These are phyloP conservation scores for Cremastobaeus sp. DNA, from an alignment of 2,888 invertebrate genomes.

Conservation along the genomic window DNA sequence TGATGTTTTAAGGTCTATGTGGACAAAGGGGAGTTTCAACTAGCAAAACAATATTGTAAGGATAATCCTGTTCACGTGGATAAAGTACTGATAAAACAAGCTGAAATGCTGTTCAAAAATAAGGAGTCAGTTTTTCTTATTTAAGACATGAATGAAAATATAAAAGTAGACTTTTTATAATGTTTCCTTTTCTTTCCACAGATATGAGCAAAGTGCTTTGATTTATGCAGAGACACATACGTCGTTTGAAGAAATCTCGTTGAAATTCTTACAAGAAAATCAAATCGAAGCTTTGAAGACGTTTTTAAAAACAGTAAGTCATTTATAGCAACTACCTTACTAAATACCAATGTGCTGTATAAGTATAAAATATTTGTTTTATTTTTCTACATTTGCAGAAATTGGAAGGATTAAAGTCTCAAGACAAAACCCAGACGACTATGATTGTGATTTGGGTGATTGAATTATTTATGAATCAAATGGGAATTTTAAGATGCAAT, in stretches of 20 bases:
- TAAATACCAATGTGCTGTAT: too few relatives aligned
- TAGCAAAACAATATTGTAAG: conserved; percentile 90
- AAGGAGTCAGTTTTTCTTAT: conserved; percentile 80
- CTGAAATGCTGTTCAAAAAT: conserved; percentile 89
- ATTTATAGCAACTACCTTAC: neutral
- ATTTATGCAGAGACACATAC: conserved; percentile 93
- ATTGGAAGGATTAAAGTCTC: conserved; percentile 84
- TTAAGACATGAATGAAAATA: neutral
- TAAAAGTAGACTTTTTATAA: neutral
- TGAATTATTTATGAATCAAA: conserved; percentile 92
- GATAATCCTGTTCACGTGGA: conserved; percentile 90
- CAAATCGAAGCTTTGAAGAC: conserved; percentile 92
- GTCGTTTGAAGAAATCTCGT: conserved; percentile 95
- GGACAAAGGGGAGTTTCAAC: conserved; percentile 89
- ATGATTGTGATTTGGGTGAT: conserved; percentile 97
- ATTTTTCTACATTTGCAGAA: conserved; percentile 79
- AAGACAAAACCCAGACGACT: conserved; percentile 92
- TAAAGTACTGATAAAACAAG: conserved; percentile 91
- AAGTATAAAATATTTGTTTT: too few relatives aligned
- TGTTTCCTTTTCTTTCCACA: conserved; percentile 61
- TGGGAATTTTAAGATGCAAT: conserved; percentile 85
- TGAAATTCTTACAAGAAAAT: conserved; percentile 91
- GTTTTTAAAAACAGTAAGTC: conserved; percentile 81
- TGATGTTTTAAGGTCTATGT: conserved; percentile 85
- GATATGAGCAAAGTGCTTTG: conserved; percentile 89